A percentile compares a stretch with the other conserved stretches of the same genome.
These are phyloP conservation scores for Xiphorhynchus elegans DNA, from an alignment of 2,113 vertebrate species.

Conservation along the genomic window DNA sequence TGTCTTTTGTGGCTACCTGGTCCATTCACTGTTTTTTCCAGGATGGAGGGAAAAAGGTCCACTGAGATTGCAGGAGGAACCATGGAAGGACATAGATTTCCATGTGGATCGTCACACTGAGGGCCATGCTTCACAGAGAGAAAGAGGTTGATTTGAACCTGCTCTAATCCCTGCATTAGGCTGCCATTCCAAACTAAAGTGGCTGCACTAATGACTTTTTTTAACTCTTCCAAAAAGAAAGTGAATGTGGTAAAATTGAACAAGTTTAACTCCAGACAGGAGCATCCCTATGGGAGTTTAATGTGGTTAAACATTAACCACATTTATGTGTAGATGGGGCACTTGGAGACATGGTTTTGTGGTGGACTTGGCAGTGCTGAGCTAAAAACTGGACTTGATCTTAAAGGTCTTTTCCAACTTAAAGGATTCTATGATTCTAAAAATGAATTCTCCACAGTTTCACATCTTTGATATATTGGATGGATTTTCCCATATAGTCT, in stretches of 20 bases:
- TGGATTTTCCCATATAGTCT: background rate
- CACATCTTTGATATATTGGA: background rate
- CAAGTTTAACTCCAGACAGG: background rate
- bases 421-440: background rate
- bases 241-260: background rate
- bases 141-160: background rate
- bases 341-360: background rate
- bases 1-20: background rate
- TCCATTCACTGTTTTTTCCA: background rate
- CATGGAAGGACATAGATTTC: background rate
- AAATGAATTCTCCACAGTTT: background rate
- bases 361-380: background rate
- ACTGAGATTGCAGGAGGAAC: background rate
- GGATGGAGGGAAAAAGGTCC: background rate
- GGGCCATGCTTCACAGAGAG: background rate
- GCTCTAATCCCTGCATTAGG: background rate
- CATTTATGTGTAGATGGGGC: background rate
- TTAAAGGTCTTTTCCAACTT: background rate
- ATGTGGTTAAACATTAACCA: background rate
- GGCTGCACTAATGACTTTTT: background rate
- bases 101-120: background rate
- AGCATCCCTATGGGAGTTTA: background rate
- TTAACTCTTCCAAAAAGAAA: background rate
- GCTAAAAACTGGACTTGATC: background rate
- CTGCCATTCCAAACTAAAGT: background rate